Conservation (phyloP, 2,888 invertebrate species). For the Tuta absoluta region DNA sequence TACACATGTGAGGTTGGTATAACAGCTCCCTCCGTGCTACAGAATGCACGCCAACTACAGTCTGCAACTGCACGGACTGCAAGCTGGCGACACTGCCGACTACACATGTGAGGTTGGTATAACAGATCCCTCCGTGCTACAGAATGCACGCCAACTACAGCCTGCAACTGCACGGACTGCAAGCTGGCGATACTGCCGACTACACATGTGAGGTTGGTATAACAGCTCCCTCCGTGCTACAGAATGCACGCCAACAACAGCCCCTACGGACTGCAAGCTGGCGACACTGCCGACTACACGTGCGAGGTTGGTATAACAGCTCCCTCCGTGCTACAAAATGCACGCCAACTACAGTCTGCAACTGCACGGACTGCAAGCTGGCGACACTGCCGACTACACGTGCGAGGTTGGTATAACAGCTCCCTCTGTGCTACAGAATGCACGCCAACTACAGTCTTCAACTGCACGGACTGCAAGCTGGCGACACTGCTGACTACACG, state of each 20-base stretch:
- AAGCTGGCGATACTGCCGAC: conserved; percentile 83
- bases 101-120: conserved; percentile 84
- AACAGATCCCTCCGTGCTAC: conserved; percentile 82
- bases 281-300: conserved; percentile 85
- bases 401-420: conserved; percentile 82
- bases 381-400: conserved; percentile 85
- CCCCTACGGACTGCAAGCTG: conserved; percentile 76
- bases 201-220: conserved; percentile 84
- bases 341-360: conserved; percentile 88
- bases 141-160: conserved; percentile 87
- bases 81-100: conserved; percentile 83
- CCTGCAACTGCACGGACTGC: conserved; percentile 82
- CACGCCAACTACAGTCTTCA: conserved; percentile 88
- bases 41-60: conserved; percentile 87
- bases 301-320: conserved; percentile 82
- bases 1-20: conserved; percentile 84
- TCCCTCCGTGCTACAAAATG: conserved; percentile 83
- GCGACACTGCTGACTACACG: conserved; percentile 85
- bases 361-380: conserved; percentile 77
- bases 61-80: conserved; percentile 82
- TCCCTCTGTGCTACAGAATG: conserved; percentile 83
- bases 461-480: conserved; percentile 77
- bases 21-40: conserved; percentile 80
- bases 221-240: conserved; percentile 82
- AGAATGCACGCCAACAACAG: conserved; percentile 87